Evolutionary conservation across 2,113 vertebrate genomes (phyloP), one percentile per base, ranked within the genome.

Genomic region (Sigmodon hispidus): DNA sequence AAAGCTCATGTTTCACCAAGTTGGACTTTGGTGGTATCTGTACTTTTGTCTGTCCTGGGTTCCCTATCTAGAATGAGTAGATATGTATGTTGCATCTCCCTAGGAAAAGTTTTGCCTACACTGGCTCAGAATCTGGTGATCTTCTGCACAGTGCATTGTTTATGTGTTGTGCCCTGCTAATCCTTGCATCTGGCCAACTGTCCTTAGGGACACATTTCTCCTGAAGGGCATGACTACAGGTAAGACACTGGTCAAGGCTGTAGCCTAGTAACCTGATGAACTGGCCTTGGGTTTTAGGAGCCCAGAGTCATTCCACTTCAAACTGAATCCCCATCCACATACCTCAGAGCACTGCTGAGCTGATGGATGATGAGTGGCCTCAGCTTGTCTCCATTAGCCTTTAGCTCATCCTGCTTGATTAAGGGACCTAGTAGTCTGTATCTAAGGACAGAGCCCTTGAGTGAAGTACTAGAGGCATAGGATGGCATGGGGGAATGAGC

Each of bases 111-210:
- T 61, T 31, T 45, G 40, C n/a, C 40, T 31, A 43, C 40, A 45
- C 57, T 61, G n/a, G 26, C n/a, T 63, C 26, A 1, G 73, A 31
- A 85, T 0, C 72, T 34, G 22, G 17, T 31, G 31, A 1, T 2
- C 36, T 1, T 52, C n/a, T 1, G 0, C 0, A 61, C 31, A 15
- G 17, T 43, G 48, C 48, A 52, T 0, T 52, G 29, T 77, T 77
- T 5, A 26, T 5, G 5, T 13, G 50, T 36, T 15, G 9, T 0
- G 0, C 19, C 67, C n/a, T 22, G 11, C 24, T 11, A 2, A 55
- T 40, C 29, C 8, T n/a, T 17, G 11, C 0, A 0, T n/a, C 22
- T 26, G 4, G 40, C 76, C 63, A 21, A 79, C 24, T 72, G 50
- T 80, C 31, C 50, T 40, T 0, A 4, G 21, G 73, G 34, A 40